A percentile compares a stretch with the other conserved stretches of the same genome.
phyloP scores from a whole-genome alignment of 2,888 invertebrate species.

The Anticlea derivata region DNA sequence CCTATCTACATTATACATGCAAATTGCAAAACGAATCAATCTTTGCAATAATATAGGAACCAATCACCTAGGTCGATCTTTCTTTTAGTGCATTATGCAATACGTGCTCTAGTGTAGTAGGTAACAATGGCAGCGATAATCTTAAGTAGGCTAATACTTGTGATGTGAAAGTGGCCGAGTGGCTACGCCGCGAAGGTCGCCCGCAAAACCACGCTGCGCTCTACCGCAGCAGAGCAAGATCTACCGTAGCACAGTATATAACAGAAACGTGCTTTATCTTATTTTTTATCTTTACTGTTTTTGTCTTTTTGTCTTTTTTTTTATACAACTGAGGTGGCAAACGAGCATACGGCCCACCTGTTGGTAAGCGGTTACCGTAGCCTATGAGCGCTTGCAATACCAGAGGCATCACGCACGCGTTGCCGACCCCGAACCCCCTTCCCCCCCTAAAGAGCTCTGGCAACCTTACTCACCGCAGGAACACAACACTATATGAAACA shows the following conservation, averaged over 20 bases:
- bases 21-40: constrained; percentile 17
- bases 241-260: background rate
- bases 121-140: constrained; percentile 60
- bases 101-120: constrained; percentile 45
- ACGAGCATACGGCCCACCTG: too few species aligned
- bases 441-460: too few species aligned
- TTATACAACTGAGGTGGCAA: too few species aligned
- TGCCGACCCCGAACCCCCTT: too few species aligned
- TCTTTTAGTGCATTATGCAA: constrained; percentile 50
- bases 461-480: too few species aligned
- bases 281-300: too few species aligned
- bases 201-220: constrained; percentile 35
- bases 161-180: constrained; percentile 71
- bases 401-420: too few species aligned
- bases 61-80: constrained; percentile 35
- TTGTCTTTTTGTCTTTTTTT: too few species aligned
- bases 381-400: too few species aligned
- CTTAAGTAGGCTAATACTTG: constrained; percentile 61
- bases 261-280: constrained; percentile 1
- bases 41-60: constrained; percentile 26
- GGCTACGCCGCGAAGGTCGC: constrained; percentile 60
- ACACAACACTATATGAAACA: too few species aligned
- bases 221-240: constrained; percentile 11
- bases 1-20: background rate
- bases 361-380: too few species aligned